phyloP scores from a whole-genome alignment of 1,140 invertebrate species.

The Stenopsyche tienmushanensis region DNA sequence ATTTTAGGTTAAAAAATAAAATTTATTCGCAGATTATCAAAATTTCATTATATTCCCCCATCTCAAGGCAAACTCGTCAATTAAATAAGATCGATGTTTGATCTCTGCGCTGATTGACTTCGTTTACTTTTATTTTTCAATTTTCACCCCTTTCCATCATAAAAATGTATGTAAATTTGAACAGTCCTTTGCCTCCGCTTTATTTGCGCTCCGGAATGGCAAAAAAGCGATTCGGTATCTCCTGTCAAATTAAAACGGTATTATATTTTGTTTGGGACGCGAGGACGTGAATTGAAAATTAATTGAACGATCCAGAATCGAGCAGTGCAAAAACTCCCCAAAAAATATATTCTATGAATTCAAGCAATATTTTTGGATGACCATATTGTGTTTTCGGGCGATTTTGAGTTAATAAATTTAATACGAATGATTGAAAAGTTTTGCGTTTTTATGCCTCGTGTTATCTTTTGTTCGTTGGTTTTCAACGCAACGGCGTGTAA shows the following conservation, averaged over 20 bases:
- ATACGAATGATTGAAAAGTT: too few relatives aligned
- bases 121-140: conserved; percentile 16
- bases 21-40: too few relatives aligned
- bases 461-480: too few relatives aligned
- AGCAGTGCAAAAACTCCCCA: neutral
- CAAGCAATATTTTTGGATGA: too few relatives aligned
- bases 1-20: neutral
- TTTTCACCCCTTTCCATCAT: conserved; percentile 10
- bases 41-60: neutral
- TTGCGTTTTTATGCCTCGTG: too few relatives aligned
- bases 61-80: conserved; percentile 9
- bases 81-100: conserved; percentile 23
- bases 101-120: conserved; percentile 33
- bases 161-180: conserved; percentile 14
- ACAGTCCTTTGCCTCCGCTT: conserved; percentile 6
- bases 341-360: conserved; percentile 16
- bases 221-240: neutral
- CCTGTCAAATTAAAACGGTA: conserved; percentile 22
- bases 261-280: conserved; percentile 33
- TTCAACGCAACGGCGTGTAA: too few relatives aligned
- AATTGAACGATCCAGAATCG: conserved; percentile 28
- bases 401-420: too few relatives aligned
- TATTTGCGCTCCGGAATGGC: neutral
- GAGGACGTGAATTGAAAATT: conserved; percentile 26
- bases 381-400: too few relatives aligned